Conservation (phyloP, 2,888 invertebrate species). For the Cephus nigrinus region DNA sequence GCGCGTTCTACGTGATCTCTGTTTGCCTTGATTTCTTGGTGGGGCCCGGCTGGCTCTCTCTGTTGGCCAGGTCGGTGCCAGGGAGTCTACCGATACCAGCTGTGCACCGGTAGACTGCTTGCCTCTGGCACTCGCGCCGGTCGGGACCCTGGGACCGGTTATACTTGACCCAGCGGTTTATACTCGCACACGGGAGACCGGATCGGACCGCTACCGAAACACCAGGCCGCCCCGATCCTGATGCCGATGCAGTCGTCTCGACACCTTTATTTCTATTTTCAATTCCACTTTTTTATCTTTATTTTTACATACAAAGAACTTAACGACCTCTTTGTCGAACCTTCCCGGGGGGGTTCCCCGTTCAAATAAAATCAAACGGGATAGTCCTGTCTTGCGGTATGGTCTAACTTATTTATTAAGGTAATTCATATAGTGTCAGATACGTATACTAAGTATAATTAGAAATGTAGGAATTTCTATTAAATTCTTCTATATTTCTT, state of each 20-base stretch:
- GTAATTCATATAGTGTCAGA: neutral
- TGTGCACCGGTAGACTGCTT: conserved; percentile 50
- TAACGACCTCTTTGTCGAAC: neutral
- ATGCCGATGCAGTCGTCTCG: conserved; percentile 11
- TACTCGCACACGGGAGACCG: conserved; percentile 9
- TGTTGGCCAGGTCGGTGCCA: conserved; percentile 55
- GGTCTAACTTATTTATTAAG: neutral
- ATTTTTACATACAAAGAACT: conserved; percentile 1
- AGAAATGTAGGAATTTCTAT: neutral
- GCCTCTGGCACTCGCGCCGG: conserved; percentile 34
- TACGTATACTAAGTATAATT: neutral
- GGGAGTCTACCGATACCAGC: conserved; percentile 52
- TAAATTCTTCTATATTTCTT: neutral
- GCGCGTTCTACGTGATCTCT: neutral
- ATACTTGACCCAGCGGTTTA: conserved; percentile 57
- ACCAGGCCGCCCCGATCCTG: neutral
- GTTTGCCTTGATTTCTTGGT: conserved; percentile 3
- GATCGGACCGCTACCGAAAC: conserved; percentile 45
- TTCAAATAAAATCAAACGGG: neutral
- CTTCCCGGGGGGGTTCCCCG: neutral
- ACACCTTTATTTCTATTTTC: conserved; percentile 5
- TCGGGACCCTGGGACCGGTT: conserved; percentile 52
- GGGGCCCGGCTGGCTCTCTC: conserved; percentile 16
- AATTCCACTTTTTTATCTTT: neutral
- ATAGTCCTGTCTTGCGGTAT: neutral